Evolutionary conservation across 2,113 vertebrate species (phyloP).

Genomic region (Propithecus coquereli): DNA sequence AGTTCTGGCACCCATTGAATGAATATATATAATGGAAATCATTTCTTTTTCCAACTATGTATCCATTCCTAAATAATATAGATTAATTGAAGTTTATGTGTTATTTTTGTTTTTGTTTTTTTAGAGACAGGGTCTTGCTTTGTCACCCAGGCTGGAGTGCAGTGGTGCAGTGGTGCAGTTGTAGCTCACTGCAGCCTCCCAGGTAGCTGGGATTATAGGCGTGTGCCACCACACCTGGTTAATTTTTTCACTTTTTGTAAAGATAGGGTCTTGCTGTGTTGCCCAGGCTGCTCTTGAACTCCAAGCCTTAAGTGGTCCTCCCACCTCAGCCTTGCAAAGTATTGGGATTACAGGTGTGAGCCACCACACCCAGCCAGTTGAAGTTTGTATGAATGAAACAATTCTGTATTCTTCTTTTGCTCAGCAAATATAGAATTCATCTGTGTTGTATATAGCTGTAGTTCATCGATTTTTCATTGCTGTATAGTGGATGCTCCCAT

Average conservation of each 20-base stretch:
- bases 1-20: slow-evolving; percentile 5
- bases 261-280: no score
- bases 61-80: not conserved
- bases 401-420: not conserved
- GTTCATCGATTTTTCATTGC: not conserved
- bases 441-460: not conserved
- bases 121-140: not conserved
- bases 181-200: no score
- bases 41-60: not conserved
- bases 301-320: no score
- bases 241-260: no score
- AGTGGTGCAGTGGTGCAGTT: no score
- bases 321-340: no score
- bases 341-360: no score
- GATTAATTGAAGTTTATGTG: slow-evolving; percentile 5
- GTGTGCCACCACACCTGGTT: no score
- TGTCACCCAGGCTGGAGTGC: not conserved
- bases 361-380: no score
- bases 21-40: not conserved
- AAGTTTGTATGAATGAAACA: not conserved
- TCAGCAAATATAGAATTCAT: not conserved
- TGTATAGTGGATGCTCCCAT: not conserved
- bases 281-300: no score
- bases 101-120: not conserved
- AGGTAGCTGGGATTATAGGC: no score